Evolutionary conservation across 2,113 vertebrate genomes (phyloP).

Genomic region (Myotis yumanensis): DNA sequence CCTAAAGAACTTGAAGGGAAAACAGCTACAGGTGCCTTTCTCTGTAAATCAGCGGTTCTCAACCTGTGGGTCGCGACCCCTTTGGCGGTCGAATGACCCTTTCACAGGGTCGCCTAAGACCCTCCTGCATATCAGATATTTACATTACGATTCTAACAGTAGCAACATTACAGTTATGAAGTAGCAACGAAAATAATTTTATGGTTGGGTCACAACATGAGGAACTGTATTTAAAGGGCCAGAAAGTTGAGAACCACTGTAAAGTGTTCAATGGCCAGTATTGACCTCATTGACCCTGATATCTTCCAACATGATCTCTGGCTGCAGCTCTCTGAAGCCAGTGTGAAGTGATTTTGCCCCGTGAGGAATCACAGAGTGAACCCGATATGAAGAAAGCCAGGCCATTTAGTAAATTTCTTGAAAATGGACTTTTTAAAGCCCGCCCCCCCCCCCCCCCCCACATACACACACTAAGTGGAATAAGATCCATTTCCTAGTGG

Average conservation of each 20-base stretch:
- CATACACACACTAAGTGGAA: neutral
- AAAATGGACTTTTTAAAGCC: neutral
- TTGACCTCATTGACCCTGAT: neutral
- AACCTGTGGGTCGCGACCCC: no score
- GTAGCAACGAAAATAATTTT: no score
- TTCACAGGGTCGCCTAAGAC: no score
- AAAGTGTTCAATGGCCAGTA: neutral
- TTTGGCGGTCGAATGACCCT: no score
- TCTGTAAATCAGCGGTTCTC: no score
- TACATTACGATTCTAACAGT: no score
- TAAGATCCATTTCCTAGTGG: neutral
- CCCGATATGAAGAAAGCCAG: neutral
- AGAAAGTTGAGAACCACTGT: no score
- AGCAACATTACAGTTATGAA: no score
- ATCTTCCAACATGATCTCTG: neutral
- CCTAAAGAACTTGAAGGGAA: slow-evolving; percentile 1
- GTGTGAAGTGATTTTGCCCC: neutral
- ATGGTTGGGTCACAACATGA: no score
- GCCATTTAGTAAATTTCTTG: neutral
- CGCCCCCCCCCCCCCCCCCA: no score
- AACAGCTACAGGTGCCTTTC: neutral
- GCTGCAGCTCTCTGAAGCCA: neutral
- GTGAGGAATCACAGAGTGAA: neutral
- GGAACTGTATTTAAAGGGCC: no score
- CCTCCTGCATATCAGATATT: no score